These are phyloP conservation scores for Protomyctophum bolini DNA, from an alignment of 2,113 vertebrate species.

Conservation along the genomic window DNA sequence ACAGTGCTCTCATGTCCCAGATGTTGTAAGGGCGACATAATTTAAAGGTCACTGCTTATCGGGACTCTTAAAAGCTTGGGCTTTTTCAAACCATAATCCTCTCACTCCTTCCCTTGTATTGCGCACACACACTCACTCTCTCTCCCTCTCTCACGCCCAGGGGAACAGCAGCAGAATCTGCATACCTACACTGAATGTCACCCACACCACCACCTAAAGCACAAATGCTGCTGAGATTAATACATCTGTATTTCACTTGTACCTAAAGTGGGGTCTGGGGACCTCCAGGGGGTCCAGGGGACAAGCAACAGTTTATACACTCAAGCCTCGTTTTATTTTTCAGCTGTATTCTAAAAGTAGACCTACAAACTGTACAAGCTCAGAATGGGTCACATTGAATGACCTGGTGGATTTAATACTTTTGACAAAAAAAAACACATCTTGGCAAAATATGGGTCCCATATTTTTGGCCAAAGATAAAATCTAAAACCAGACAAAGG, in stretches of 20 bases:
- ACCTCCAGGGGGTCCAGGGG: too few relatives aligned
- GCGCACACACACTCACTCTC: not conserved
- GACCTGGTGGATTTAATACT: too few relatives aligned
- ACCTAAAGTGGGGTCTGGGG: too few relatives aligned
- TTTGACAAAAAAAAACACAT: too few relatives aligned
- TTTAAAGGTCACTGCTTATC: not conserved
- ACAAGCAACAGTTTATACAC: too few relatives aligned
- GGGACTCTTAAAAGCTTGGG: constrained; percentile 14
- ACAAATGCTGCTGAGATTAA: constrained; percentile 34
- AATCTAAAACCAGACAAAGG: too few relatives aligned
- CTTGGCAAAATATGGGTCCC: too few relatives aligned
- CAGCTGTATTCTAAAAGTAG: too few relatives aligned
- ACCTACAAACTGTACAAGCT: too few relatives aligned
- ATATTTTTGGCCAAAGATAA: too few relatives aligned
- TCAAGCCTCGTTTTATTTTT: too few relatives aligned
- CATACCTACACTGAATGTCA: constrained; percentile 19
- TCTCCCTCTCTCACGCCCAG: constrained; percentile 2
- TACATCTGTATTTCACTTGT: not conserved
- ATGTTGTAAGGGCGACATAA: not conserved
- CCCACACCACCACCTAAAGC: constrained; percentile 13
- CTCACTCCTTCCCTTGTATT: constrained; percentile 1
- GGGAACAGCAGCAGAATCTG: constrained; percentile 28
- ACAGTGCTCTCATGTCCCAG: not conserved
- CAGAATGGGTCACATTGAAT: too few relatives aligned
- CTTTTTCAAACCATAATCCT: constrained; percentile 16